These are phyloP conservation scores for Glaucopsyche alexis DNA, from an alignment of 2,888 invertebrate genomes.

Conservation along the genomic window DNA sequence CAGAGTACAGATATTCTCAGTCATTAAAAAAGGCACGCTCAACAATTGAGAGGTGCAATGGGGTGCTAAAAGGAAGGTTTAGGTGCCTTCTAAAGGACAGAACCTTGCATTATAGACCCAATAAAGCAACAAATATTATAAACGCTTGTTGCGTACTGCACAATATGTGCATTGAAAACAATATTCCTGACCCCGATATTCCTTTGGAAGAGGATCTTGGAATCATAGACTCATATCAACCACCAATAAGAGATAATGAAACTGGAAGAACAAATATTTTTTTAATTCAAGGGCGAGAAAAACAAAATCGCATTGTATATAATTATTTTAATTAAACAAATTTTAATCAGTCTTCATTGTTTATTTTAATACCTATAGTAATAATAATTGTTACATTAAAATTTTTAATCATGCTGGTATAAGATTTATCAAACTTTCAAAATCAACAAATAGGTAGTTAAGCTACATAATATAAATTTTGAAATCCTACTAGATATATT, in stretches of 20 bases:
- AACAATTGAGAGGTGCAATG: not conserved
- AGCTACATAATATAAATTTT: not conserved
- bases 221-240: too few relatives aligned
- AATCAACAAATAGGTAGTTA: not conserved
- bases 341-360: not conserved
- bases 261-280: too few relatives aligned
- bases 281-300: too few relatives aligned
- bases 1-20: not conserved
- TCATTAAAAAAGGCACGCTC: not conserved
- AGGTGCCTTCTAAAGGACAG: not conserved
- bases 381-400: too few relatives aligned
- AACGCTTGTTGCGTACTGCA: not conserved
- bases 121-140: not conserved
- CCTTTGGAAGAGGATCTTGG: too few relatives aligned
- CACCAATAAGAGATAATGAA: too few relatives aligned
- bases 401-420: too few relatives aligned
- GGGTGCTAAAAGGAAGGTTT: not conserved
- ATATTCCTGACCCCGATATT: not conserved
- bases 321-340: not conserved
- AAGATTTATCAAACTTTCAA: not conserved
- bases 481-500: not conserved
- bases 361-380: not conserved
- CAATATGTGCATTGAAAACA: not conserved
- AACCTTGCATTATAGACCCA: not conserved
- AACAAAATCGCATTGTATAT: too few relatives aligned